Conservation (phyloP, 1,140 invertebrate species). For the Halesus radiatus region DNA sequence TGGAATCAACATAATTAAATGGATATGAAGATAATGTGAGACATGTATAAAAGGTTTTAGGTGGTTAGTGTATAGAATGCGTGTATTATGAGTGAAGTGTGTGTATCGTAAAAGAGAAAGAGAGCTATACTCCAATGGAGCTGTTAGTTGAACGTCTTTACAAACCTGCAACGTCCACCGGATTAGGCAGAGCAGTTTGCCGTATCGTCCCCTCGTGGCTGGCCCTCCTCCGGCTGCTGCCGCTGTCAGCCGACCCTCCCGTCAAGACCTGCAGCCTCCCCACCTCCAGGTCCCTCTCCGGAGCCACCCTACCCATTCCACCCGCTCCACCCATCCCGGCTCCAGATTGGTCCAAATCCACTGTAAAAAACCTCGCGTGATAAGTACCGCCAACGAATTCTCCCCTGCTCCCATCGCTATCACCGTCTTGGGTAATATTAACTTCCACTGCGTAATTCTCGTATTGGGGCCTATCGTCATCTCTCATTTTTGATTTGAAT, state of each 20-base stretch:
- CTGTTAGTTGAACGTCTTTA: background rate
- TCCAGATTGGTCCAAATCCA: background rate
- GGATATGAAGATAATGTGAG: no score
- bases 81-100: no score
- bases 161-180: conserved; percentile 28
- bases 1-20: no score
- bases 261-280: background rate
- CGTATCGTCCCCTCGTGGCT: conserved; percentile 33
- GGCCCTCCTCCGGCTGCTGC: conserved; percentile 31
- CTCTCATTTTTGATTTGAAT: background rate
- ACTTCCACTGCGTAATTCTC: conserved; percentile 9
- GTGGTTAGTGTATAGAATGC: no score
- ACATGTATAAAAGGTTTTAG: no score
- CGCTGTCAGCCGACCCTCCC: background rate
- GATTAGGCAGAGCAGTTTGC: background rate
- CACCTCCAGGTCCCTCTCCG: background rate
- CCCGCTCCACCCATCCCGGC: background rate
- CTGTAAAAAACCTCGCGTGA: background rate
- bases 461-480: background rate
- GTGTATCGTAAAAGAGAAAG: no score
- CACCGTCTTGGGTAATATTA: background rate
- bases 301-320: background rate
- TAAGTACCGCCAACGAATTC: background rate
- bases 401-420: background rate
- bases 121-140: no score